These are phyloP conservation scores for Copidosoma aretas DNA, from an alignment of 2,888 invertebrate species.

Conservation along the genomic window DNA sequence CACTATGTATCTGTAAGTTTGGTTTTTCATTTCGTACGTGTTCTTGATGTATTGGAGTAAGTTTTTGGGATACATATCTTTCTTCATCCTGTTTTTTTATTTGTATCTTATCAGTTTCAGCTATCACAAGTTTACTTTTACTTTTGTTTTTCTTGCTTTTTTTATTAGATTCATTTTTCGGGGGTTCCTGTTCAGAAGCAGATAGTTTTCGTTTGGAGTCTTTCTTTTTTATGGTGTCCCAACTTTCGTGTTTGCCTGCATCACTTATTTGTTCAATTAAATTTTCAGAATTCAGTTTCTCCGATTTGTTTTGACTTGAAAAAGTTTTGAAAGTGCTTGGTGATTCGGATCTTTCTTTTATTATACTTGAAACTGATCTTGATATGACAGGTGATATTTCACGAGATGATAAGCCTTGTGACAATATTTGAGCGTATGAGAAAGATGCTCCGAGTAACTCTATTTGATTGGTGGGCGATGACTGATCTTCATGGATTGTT, in stretches of 20 bases:
- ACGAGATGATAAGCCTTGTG: slow-evolving; percentile 65
- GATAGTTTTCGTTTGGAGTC: slow-evolving; percentile 27
- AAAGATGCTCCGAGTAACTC: slow-evolving; percentile 56
- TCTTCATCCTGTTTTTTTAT: background rate
- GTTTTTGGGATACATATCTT: background rate
- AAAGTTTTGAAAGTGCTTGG: background rate
- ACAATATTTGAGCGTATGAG: slow-evolving; percentile 76
- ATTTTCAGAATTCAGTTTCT: slow-evolving; percentile 3
- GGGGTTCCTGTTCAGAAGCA: slow-evolving; percentile 1
- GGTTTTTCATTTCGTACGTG: slow-evolving; percentile 24
- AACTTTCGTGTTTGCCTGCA: slow-evolving; percentile 21
- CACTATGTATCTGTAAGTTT: slow-evolving; percentile 17
- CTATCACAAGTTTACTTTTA: slow-evolving; percentile 19
- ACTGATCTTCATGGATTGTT: slow-evolving; percentile 9
- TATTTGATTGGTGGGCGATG: background rate
- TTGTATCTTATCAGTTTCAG: slow-evolving; percentile 28
- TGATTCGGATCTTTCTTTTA: slow-evolving; percentile 11
- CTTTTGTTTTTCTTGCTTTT: slow-evolving; percentile 29
- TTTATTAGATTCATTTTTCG: slow-evolving; percentile 37
- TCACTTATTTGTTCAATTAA: slow-evolving; percentile 10
- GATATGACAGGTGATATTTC: background rate
- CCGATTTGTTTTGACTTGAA: background rate
- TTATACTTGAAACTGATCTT: slow-evolving; percentile 21
- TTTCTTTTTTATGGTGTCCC: slow-evolving; percentile 39
- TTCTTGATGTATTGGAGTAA: background rate